These are phyloP conservation scores for Gymnothorax javanicus DNA, from an alignment of 2,797 vertebrate species.

Conservation along the genomic window DNA sequence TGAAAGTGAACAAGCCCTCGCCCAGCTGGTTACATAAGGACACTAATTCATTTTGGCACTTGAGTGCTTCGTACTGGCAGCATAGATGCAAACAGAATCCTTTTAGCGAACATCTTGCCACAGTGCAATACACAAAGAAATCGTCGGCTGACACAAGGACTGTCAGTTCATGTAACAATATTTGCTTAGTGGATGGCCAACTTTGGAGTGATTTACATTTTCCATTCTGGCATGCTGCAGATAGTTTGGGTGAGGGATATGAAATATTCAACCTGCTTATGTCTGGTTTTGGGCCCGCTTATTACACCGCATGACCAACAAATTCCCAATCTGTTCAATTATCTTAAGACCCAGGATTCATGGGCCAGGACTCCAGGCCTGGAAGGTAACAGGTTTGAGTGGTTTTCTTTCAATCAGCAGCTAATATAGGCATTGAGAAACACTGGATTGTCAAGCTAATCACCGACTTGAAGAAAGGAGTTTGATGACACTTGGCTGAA, in stretches of 20 bases:
- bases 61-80: background rate
- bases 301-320: background rate
- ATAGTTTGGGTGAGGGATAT: background rate
- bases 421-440: background rate
- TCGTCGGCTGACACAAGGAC: background rate
- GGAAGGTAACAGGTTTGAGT: background rate
- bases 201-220: background rate
- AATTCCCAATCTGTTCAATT: background rate
- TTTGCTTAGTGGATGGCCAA: background rate
- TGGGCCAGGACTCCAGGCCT: background rate
- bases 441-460: background rate
- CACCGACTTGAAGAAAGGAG: no score
- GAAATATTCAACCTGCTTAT: background rate
- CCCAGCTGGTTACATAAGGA: background rate
- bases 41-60: conserved; percentile 5
- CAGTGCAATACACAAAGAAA: background rate
- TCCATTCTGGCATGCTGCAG: background rate
- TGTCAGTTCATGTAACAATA: background rate
- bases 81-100: background rate
- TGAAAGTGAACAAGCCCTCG: background rate
- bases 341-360: background rate
- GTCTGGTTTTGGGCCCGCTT: background rate
- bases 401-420: background rate
- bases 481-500: no score
- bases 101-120: background rate